Conservation (phyloP, 2,113 vertebrate genomes). For the Cyanoramphus novaezelandiae region DNA sequence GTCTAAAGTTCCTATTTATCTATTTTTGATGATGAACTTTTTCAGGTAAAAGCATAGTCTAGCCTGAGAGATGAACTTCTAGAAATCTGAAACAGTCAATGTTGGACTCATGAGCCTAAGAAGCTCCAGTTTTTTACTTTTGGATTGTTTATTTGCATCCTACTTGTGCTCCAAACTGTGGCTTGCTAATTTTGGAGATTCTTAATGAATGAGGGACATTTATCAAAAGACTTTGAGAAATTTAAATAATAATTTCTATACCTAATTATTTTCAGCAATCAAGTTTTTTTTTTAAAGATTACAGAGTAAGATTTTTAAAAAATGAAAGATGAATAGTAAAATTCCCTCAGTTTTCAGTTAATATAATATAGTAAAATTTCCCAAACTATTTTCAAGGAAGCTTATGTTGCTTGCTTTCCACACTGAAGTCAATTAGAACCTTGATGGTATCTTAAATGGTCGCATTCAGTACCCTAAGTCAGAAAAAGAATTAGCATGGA, state of each 20-base stretch:
- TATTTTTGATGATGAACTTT: not conserved
- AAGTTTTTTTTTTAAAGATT: not conserved
- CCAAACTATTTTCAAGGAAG: not conserved
- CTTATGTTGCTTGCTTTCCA: not conserved
- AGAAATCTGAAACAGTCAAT: not conserved
- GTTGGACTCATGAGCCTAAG: not conserved
- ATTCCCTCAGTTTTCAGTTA: not conserved
- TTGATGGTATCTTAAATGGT: not conserved
- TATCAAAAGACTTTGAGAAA: not conserved
- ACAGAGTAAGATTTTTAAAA: not conserved
- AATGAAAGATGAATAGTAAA: not conserved
- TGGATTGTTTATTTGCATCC: not conserved
- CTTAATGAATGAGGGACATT: not conserved
- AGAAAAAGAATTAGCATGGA: not conserved
- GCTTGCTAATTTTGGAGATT: not conserved
- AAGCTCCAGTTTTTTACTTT: not conserved
- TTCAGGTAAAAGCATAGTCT: not conserved
- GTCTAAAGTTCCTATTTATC: not conserved
- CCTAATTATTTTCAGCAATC: not conserved
- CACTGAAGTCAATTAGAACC: not conserved
- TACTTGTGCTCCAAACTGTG: not conserved
- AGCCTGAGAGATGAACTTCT: not conserved
- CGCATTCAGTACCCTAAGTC: not conserved
- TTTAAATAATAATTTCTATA: not conserved
- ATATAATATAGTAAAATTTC: not conserved